A percentile compares a stretch with the other conserved stretches of the same genome.
Evolutionary conservation across 2,888 invertebrate genomes (phyloP).

Genomic region (Lissonota sp.): DNA sequence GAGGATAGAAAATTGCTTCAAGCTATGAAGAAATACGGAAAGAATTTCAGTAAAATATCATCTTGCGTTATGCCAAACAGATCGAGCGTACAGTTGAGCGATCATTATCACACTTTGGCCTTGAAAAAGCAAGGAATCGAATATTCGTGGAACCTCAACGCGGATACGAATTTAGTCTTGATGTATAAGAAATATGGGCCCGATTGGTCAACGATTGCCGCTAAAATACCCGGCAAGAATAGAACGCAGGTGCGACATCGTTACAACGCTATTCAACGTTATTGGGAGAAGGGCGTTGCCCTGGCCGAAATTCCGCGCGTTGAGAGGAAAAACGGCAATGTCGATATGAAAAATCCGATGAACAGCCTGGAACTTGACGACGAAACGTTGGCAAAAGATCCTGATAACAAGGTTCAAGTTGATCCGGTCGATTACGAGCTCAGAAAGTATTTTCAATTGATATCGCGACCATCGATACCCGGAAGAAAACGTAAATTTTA

Average conservation of each 20-base stretch:
- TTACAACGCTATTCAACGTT: conserved; percentile 83
- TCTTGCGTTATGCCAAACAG: conserved; percentile 87
- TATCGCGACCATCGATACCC: conserved; percentile 70
- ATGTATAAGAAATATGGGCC: conserved; percentile 84
- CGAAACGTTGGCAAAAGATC: conserved; percentile 83
- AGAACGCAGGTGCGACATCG: conserved; percentile 87
- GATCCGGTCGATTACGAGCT: conserved; percentile 73
- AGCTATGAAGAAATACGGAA: conserved; percentile 87
- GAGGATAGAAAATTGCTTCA: conserved; percentile 89
- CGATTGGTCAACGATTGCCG: conserved; percentile 85
- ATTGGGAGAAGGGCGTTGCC: conserved; percentile 66
- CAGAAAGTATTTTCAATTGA: conserved; percentile 71
- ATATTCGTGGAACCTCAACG: conserved; percentile 87
- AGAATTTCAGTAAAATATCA: conserved; percentile 86
- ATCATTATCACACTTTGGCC: conserved; percentile 86
- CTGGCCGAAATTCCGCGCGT: conserved; percentile 61
- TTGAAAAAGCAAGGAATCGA: conserved; percentile 79
- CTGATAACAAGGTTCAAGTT: background rate
- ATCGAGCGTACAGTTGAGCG: conserved; percentile 86
- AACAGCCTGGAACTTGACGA: no score
- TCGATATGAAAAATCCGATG: background rate
- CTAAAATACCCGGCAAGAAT: conserved; percentile 85
- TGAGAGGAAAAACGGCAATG: background rate
- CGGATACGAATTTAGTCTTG: conserved; percentile 86
- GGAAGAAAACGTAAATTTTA: conserved; percentile 82